Base-by-base conservation (phyloP, 2,113 vertebrate species). In the Anhinga rufa region DNA sequence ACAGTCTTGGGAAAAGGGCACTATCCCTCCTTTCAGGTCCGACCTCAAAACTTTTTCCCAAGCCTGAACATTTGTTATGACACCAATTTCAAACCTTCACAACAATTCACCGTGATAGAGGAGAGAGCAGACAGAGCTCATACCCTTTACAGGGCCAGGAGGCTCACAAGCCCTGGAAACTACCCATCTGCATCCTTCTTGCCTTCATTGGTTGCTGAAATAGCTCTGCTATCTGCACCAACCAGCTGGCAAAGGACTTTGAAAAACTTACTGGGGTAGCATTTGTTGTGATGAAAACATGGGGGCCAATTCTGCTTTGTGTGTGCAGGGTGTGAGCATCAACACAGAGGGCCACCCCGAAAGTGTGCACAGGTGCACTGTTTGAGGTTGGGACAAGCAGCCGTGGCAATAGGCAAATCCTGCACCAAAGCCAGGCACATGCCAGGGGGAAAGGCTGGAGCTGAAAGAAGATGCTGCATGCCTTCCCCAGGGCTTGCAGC, bases 1-100 rank as follows among this genome's bases (percentile, higher is more conserved):
- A 66, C 76, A 84, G 74, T 82, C 92, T 52, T 92, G 92, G 80
- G 82, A 82, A 92, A 92, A 79, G 54, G 34, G 12, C 32, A 91
- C 85, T 91, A 92, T 57, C 20, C 74, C 9, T 94, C 21, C 77
- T 95, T 94, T 94, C 72, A 72, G 86, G 40, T 88, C 72, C 69
- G 40, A 92, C 83, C 91, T 95, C 88, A 94, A 54, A 93, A 68
- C 19, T 44, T 88, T 91, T 96, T 96, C 95, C 84, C 95, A 97
- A 93, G 91, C 82, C 57, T 82, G 48, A 86, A 44, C 24, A 65
- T 78, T 75, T 89, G 52, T 94, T 91, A 72, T 84, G 82, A 79
- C 80, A 93, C 25, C 28, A 40, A 4, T 65, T 92, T 57, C 89
- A 92, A 92, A 65, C 57, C 46, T 86, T 75, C 0, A 2, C 40